Base-by-base conservation (phyloP, 2,888 invertebrate genomes). In the Amaurobius ferox region DNA sequence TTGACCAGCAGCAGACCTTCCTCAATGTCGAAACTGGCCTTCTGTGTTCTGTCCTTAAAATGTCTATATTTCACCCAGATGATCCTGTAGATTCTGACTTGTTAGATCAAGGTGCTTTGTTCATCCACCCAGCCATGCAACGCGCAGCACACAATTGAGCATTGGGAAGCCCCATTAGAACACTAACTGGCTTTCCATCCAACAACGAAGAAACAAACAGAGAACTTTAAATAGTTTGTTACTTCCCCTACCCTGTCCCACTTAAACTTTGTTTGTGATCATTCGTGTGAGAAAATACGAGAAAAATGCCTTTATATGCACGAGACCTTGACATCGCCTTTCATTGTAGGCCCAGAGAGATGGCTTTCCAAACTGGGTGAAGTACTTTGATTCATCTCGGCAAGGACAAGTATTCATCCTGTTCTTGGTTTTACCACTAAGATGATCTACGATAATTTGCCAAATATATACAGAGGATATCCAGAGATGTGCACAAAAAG, bases 261-360 rank as follows among this genome's bases (percentile, higher is more conserved):
- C 64, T 71, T 72, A 61, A 66, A 77, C 76, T 85, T 85, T 83
- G 74, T 81, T 81, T 67, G 40, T 64, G 66, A 64, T 48, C 83
- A 71, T 66, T 77, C 72, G 70, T 23, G 67, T 71, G 66, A 76
- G 71, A 85, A 71, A 19, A 35, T 29, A 30, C 28, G 23, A 23
- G 39, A 73, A 62, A 81, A 81, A 55, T 74, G n/a, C 30, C 16
- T 7, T 19, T 44, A 23, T 32, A 19, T 61, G 80, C 23, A 28
- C 28, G n/a, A 77, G 39, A 85, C 83, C 83, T 85, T 85, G 83
- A 85, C 83, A 85, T 85, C 83, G 83, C 83, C 83, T 85, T 66
- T 66, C 40, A 85, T 85, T 85, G 83, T 85, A 48, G n/a, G 16
- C 29, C 6, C 29, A n/a, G 61, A 76, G 76, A 71, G 76, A 77